Conservation (phyloP, 2,888 invertebrate species). For the Allacma fusca region DNA sequence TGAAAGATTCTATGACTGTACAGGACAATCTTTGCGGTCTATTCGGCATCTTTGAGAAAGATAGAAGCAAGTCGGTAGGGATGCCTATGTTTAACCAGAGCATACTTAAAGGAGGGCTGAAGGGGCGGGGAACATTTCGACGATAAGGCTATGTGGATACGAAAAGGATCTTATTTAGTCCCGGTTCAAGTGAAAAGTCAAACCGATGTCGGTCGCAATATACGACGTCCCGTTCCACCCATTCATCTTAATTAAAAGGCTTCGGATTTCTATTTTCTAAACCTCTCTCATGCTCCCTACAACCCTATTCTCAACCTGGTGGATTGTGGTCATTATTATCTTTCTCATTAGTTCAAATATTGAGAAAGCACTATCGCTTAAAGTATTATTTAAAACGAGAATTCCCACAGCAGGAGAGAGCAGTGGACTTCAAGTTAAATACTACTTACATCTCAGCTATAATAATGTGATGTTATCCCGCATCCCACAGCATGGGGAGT, state of each 20-base stretch:
- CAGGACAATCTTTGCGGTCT: neutral
- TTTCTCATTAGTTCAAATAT: neutral
- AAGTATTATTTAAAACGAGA: too few species aligned
- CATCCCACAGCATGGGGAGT: too few species aligned
- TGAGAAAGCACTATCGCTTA: too few species aligned
- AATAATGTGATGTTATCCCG: too few species aligned
- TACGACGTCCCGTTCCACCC: neutral
- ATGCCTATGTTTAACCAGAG: neutral
- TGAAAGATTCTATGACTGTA: neutral
- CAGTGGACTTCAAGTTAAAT: too few species aligned
- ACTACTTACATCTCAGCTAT: too few species aligned
- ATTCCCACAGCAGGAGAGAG: too few species aligned
- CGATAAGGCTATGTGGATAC: neutral
- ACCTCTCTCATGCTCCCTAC: neutral
- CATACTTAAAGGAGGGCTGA: neutral
- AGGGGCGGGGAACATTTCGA: slow-evolving; percentile 1
- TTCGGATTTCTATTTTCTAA: slow-evolving; percentile 11
- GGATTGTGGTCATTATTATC: neutral
- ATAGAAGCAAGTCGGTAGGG: neutral
- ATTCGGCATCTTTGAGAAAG: slow-evolving; percentile 5
- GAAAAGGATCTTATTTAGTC: slow-evolving; percentile 9
- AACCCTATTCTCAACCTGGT: neutral
- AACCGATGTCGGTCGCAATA: neutral
- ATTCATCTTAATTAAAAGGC: slow-evolving; percentile 26
- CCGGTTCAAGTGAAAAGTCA: slow-evolving; percentile 21